Conservation (phyloP, 2,797 vertebrate species). For the Yasuhikotakia modesta region DNA sequence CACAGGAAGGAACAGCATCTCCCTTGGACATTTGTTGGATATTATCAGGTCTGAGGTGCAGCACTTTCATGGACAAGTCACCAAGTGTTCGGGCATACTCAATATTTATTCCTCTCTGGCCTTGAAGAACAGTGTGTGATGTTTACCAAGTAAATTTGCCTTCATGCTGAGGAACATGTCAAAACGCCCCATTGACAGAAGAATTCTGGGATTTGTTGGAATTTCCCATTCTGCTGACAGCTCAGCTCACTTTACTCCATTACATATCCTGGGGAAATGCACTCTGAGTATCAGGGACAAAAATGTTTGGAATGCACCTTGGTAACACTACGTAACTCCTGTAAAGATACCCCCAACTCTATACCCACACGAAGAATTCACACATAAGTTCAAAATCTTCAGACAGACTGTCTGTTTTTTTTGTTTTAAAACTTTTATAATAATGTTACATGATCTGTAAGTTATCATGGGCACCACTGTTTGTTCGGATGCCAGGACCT, state of each 20-base stretch:
- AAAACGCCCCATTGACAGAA: constrained; percentile 35
- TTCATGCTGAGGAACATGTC: too few species aligned
- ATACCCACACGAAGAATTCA: too few species aligned
- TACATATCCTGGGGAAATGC: constrained; percentile 54
- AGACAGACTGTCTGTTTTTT: too few species aligned
- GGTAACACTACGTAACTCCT: constrained; percentile 52
- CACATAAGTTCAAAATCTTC: too few species aligned
- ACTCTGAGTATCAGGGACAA: constrained; percentile 31
- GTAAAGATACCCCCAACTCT: constrained; percentile 18
- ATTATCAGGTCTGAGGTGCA: constrained; percentile 37
- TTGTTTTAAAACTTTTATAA: too few species aligned
- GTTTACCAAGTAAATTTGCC: not conserved
- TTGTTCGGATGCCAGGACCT: too few species aligned
- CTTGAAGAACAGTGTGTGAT: not conserved
- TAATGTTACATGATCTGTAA: too few species aligned
- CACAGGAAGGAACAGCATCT: constrained; percentile 50
- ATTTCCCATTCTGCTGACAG: constrained; percentile 54
- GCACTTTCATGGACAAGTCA: not conserved
- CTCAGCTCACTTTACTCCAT: constrained; percentile 48
- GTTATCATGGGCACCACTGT: too few species aligned
- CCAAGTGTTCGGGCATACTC: not conserved
- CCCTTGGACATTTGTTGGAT: constrained; percentile 22
- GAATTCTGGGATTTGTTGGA: constrained; percentile 6
- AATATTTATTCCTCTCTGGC: not conserved
- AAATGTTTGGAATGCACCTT: constrained; percentile 69